These are phyloP conservation scores for Silurus lanzhouensis DNA, from an alignment of 2,797 vertebrate genomes.

Conservation along the genomic window DNA sequence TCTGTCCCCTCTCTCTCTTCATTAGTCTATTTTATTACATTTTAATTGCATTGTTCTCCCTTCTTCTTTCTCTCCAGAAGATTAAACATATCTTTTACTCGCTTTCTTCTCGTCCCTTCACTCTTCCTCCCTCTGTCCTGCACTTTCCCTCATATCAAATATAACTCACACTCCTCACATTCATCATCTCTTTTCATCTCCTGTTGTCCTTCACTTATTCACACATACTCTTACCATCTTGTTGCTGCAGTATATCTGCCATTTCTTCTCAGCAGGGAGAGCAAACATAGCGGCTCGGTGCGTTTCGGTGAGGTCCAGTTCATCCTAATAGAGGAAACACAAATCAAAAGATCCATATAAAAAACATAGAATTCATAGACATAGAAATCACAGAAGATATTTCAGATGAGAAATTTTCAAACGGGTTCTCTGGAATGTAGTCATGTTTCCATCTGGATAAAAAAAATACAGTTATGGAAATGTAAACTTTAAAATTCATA, in stretches of 20 bases:
- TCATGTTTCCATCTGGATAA: no score
- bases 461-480: background rate
- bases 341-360: background rate
- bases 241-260: conserved; percentile 96
- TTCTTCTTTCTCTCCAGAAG: no score
- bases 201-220: no score
- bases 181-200: no score
- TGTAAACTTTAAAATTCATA: background rate
- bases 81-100: no score
- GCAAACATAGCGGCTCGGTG: conserved; percentile 92
- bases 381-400: background rate
- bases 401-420: background rate
- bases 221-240: conserved; percentile 80
- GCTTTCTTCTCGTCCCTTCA: background rate
- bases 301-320: conserved; percentile 90
- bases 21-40: no score
- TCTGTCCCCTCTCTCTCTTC: background rate
- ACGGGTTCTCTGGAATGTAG: no score
- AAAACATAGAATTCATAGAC: no score
- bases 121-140: background rate
- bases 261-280: conserved; percentile 92
- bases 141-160: background rate
- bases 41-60: no score
- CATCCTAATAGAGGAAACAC: conserved; percentile 76
- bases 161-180: no score